Base-by-base conservation (phyloP, 92 coral and sea anemone species). In the Palythoa grandis region DNA sequence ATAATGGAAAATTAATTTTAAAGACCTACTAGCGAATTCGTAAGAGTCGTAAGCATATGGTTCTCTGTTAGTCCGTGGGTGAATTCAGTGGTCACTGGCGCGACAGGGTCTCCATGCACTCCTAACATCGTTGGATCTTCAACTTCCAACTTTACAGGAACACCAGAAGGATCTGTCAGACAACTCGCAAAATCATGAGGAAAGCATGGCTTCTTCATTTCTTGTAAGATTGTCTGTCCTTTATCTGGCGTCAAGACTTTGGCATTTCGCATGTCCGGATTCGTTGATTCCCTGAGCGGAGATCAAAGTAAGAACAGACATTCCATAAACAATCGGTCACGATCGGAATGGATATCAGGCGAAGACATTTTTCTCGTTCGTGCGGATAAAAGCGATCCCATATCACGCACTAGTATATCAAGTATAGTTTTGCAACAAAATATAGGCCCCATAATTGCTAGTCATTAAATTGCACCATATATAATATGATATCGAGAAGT, bases 21-120 rank as follows among this genome's bases (percentile, higher is more conserved):
- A 83, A 97, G 95, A 90, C 99, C 99, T 87, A 97, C 99, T 85
- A 97, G 91, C 78, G 98, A 88, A 79, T 95, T 93, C 56, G 99
- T 97, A 38, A 97, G 90, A 17, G 99, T 95, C 75, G 95, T 97
- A 39, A 97, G 89, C 99, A 97, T 97, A 82, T 97, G 98, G 23
- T 90, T 87, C 85, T 97, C 99, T 20, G 94, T 95, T 66, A 97
- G 90, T 88, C 99, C 98, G 47, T 95, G 99, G 70, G 90, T 92
- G 71, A 93, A 93, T 70, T 97, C 99, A 19, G 92, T 93, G 13
- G 95, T 83, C 2, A 91, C 86, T 61, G 91, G 92, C 63, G 92
- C 92, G 84, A 93, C 93, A n/a, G 96, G 71, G 25, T 95, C 95
- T 19, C 93, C 90, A 71, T 94, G 89, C 47, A 92, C 88, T 38